Conservation (phyloP, 2,113 vertebrate species). For the Boulengeromyrus knoepffleri region DNA sequence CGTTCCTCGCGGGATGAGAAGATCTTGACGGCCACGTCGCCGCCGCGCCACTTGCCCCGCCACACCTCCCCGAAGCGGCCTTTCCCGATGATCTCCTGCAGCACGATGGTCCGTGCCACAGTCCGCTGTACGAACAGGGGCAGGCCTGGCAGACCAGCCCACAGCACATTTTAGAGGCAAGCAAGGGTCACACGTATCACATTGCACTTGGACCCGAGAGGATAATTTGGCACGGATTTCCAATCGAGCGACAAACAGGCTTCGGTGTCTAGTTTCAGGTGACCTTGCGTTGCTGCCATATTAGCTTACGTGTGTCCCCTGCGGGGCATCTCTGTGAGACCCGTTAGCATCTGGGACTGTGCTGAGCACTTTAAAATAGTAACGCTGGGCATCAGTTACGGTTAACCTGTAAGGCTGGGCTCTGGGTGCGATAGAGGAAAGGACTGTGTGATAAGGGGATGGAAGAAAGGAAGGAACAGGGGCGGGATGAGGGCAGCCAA, state of each 20-base stretch:
- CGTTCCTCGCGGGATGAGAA: slow-evolving; percentile 92
- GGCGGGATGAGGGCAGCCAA: not conserved
- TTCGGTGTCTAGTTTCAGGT: not conserved
- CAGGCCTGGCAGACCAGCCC: slow-evolving; percentile 58
- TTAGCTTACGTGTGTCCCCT: not conserved
- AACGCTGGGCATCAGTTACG: not conserved
- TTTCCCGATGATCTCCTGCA: slow-evolving; percentile 94
- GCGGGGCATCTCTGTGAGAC: not conserved
- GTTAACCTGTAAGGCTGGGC: not conserved
- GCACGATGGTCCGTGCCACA: slow-evolving; percentile 86
- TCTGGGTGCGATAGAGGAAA: not conserved
- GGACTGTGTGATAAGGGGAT: not conserved
- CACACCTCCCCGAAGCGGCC: slow-evolving; percentile 94
- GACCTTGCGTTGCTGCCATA: not conserved
- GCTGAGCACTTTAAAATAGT: not conserved
- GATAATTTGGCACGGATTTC: not conserved
- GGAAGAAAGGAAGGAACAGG: not conserved
- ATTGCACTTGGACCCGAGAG: not conserved
- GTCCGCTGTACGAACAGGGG: slow-evolving; percentile 91
- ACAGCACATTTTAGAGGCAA: not conserved
- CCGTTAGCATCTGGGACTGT: not conserved
- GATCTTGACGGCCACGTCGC: slow-evolving; percentile 93
- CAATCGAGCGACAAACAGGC: not conserved
- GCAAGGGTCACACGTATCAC: not conserved
- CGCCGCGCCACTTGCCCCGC: slow-evolving; percentile 86